Conservation (phyloP, 1,140 invertebrate genomes). For the Zaprionus taronus region DNA sequence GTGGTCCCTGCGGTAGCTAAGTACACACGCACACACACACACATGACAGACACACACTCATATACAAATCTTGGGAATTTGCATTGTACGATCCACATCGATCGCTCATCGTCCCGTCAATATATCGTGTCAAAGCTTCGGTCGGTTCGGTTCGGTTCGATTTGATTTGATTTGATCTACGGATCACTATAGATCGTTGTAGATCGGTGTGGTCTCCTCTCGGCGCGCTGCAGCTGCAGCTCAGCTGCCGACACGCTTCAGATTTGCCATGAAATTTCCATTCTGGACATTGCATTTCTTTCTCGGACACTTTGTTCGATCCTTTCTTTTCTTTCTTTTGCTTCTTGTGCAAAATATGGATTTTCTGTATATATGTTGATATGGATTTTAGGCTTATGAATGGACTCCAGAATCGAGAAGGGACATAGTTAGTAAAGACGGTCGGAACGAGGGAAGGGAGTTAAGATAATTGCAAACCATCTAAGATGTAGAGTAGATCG, state of each 20-base stretch:
- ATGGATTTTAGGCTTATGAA: conserved; percentile 28
- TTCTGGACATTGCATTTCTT: conserved; percentile 55
- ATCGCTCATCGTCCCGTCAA: conserved; percentile 36
- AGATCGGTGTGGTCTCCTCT: conserved; percentile 22
- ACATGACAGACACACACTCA: too few species aligned
- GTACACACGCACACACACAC: too few species aligned
- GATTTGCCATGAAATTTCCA: conserved; percentile 76
- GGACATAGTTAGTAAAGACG: neutral
- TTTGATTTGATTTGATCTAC: conserved; percentile 3
- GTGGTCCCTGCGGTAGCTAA: conserved; percentile 32
- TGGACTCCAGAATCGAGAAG: neutral
- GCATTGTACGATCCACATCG: conserved; percentile 21
- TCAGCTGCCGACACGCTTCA: conserved; percentile 66
- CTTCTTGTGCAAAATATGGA: conserved; percentile 38
- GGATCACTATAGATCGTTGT: neutral
- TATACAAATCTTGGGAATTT: conserved; percentile 36
- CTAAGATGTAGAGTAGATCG: neutral
- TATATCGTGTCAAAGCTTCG: conserved; percentile 37
- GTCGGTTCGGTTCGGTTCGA: neutral
- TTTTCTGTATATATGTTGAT: conserved; percentile 10
- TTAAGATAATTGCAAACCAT: neutral
- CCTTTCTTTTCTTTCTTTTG: conserved; percentile 5
- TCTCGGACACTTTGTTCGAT: conserved; percentile 27
- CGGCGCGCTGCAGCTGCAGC: conserved; percentile 31
- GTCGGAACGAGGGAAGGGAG: too few species aligned